These are phyloP conservation scores for Ophthalmolycus amberensis DNA, from an alignment of 2,113 vertebrate genomes.

Conservation along the genomic window DNA sequence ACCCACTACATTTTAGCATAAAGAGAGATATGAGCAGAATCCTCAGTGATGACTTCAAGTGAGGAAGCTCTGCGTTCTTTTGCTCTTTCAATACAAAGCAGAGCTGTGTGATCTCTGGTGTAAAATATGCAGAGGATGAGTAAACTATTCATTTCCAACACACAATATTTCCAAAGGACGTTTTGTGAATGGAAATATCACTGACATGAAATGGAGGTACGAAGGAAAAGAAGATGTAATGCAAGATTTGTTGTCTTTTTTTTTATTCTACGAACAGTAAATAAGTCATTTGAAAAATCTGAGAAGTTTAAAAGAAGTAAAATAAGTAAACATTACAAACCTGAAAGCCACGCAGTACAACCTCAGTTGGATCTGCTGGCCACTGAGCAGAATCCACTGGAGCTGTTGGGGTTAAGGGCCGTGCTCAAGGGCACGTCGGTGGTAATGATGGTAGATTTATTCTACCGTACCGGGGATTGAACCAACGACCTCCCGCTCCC, in stretches of 20 bases:
- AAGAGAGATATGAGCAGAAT: constrained; percentile 37
- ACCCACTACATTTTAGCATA: constrained; percentile 6
- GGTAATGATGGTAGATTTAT: no score
- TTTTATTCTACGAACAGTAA: background rate
- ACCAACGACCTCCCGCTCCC: no score
- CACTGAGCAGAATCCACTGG: no score
- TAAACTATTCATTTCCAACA: background rate
- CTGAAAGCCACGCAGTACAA: background rate
- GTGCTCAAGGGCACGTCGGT: no score
- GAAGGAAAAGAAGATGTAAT: background rate
- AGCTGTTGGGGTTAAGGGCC: no score
- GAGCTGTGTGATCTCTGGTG: constrained; percentile 12
- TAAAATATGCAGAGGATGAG: background rate
- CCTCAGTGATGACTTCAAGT: constrained; percentile 31
- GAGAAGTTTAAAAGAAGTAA: background rate
- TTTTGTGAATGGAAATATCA: background rate
- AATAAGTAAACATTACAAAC: background rate
- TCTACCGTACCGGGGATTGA: no score
- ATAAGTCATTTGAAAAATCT: background rate
- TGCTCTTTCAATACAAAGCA: constrained; percentile 15
- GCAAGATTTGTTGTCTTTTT: background rate
- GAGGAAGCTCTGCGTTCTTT: constrained; percentile 19
- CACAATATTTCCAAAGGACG: background rate
- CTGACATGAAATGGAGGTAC: background rate
- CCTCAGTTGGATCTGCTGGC: no score